A percentile compares a stretch with the other conserved stretches of the same genome.
These are phyloP conservation scores for Ceraclea dissimilis DNA, from an alignment of 2,888 invertebrate species.

Conservation along the genomic window DNA sequence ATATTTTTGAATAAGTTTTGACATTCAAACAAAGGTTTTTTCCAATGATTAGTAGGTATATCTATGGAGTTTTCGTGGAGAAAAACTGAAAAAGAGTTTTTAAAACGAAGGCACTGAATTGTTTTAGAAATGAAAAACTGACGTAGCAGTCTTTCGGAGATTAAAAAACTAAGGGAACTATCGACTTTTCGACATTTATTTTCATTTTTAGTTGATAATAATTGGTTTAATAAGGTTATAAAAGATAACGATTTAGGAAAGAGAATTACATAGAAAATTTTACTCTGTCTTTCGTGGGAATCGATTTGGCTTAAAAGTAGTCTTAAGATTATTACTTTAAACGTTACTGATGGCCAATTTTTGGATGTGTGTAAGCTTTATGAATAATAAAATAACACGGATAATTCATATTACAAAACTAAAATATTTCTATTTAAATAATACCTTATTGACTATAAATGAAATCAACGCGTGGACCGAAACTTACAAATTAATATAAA, in stretches of 20 bases:
- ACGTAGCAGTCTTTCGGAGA: background rate
- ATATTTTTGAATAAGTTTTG: no score
- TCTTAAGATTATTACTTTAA: slow-evolving; percentile 11
- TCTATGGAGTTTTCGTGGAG: no score
- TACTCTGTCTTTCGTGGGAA: slow-evolving; percentile 24
- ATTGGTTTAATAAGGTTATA: no score
- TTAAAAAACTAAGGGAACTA: background rate
- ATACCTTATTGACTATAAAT: no score
- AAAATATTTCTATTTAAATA: background rate
- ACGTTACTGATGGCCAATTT: slow-evolving; percentile 22
- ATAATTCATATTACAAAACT: background rate
- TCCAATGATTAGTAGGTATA: no score
- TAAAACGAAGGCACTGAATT: background rate
- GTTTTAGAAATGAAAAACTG: background rate
- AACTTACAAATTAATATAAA: no score
- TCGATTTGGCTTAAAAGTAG: slow-evolving; percentile 26
- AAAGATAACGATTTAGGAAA: no score
- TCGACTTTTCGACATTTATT: no score
- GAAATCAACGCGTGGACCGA: no score
- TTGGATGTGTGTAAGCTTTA: slow-evolving; percentile 27
- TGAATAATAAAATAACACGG: slow-evolving; percentile 11
- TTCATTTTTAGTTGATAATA: no score
- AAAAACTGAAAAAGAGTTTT: no score
- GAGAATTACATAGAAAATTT: background rate
- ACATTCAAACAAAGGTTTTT: no score